phyloP scores from a whole-genome alignment of 2,797 vertebrate species.

The Alca torda region DNA sequence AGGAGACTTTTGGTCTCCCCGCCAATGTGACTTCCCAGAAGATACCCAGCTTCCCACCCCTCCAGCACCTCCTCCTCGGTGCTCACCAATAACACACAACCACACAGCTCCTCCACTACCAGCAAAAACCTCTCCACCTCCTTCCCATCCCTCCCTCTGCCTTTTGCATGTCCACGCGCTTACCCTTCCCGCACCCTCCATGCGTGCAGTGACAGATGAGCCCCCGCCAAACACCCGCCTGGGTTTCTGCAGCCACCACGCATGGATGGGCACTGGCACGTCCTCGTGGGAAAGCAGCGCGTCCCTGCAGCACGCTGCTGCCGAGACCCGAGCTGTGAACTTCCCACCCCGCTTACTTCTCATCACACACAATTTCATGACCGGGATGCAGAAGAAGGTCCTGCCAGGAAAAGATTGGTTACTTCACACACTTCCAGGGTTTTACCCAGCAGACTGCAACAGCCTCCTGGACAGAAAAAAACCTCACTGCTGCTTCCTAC shows the following conservation, averaged over 20 bases:
- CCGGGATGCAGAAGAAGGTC: background rate
- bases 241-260: background rate
- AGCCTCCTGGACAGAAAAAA: background rate
- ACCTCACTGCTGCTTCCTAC: background rate
- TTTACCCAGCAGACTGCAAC: background rate
- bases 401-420: background rate
- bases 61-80: background rate
- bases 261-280: background rate
- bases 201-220: accelerated
- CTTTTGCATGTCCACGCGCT: background rate
- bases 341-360: background rate
- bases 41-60: background rate
- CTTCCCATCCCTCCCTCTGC: background rate
- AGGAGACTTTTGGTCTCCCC: background rate
- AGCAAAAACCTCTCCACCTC: background rate
- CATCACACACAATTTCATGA: background rate
- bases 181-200: background rate
- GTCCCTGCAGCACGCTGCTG: background rate
- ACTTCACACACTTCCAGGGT: background rate
- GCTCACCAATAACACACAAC: background rate
- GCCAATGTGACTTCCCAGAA: background rate
- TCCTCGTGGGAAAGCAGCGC: background rate
- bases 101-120: background rate
- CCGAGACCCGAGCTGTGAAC: background rate
- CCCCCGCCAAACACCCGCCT: accelerated